Evolutionary conservation across 2,888 invertebrate genomes (phyloP).

Genomic region (Cataglyphis livida): DNA sequence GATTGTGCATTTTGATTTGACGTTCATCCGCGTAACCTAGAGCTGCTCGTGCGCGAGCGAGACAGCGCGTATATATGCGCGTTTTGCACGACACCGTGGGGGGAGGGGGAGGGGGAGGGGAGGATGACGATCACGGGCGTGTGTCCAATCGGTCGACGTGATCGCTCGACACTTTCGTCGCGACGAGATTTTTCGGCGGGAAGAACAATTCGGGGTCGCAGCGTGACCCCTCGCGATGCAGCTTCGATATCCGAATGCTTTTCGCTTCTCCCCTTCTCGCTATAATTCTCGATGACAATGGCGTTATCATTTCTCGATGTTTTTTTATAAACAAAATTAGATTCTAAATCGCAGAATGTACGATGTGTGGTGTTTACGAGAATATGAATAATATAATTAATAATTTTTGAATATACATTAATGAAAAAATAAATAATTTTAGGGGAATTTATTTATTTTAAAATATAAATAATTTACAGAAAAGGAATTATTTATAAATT

Average conservation of each 20-base stretch:
- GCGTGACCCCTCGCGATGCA: background rate
- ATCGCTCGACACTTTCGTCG: conserved; percentile 50
- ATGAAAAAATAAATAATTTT: no score
- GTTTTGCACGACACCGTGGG: background rate
- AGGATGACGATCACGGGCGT: conserved; percentile 31
- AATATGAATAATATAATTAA: background rate
- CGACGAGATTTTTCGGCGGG: conserved; percentile 39
- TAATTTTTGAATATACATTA: no score
- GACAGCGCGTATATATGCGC: conserved; percentile 28
- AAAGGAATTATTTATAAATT: no score
- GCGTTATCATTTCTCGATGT: background rate
- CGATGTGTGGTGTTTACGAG: background rate
- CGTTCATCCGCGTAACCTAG: conserved; percentile 76
- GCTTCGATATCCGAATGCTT: background rate
- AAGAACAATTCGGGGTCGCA: conserved; percentile 27
- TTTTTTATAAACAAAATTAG: background rate
- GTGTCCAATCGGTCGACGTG: conserved; percentile 39
- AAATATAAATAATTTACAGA: no score
- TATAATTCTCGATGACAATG: background rate
- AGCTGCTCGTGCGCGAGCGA: conserved; percentile 52
- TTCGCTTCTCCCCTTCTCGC: background rate
- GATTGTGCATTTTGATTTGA: conserved; percentile 84
- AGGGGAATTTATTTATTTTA: no score
- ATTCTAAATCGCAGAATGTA: background rate
- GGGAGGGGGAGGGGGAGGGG: background rate